Conservation (phyloP, 2,113 vertebrate species). For the Pogonocichla stellata region DNA sequence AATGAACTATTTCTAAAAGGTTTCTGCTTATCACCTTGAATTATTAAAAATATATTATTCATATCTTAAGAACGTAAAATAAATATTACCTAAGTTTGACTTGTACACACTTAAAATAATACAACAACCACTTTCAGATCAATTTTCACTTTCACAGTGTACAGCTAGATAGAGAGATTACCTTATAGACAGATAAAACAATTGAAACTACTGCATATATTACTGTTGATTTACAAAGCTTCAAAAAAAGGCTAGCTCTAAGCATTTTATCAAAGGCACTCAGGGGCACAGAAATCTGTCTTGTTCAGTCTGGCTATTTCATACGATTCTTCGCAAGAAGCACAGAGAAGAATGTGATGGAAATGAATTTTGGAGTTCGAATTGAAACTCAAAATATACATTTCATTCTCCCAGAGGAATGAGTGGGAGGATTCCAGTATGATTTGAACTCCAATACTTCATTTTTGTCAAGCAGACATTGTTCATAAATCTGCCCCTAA, state of each 20-base stretch:
- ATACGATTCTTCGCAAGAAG: neutral
- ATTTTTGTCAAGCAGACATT: slow-evolving; percentile 32
- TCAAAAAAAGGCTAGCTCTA: neutral
- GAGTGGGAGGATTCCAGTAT: neutral
- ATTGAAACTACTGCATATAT: neutral
- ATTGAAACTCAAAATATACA: slow-evolving; percentile 38
- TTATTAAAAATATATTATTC: neutral
- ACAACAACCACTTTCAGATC: neutral
- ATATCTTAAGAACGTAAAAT: neutral
- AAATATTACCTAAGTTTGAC: neutral
- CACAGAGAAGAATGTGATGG: neutral
- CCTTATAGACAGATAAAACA: neutral
- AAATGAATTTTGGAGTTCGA: slow-evolving; percentile 34
- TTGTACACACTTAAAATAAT: neutral
- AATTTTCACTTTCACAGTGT: neutral
- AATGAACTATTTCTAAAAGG: neutral
- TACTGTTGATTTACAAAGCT: neutral
- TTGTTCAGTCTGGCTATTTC: neutral
- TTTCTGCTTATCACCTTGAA: neutral
- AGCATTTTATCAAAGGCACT: neutral
- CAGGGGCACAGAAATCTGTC: neutral
- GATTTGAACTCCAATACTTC: slow-evolving; percentile 1
- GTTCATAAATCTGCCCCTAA: slow-evolving; percentile 21
- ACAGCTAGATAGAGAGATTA: neutral
- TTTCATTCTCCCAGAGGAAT: neutral